Evolutionary conservation across 1,140 invertebrate genomes (phyloP), one percentile per base, ranked within the genome.

Genomic region (Amphibalanus amphitrite): DNA sequence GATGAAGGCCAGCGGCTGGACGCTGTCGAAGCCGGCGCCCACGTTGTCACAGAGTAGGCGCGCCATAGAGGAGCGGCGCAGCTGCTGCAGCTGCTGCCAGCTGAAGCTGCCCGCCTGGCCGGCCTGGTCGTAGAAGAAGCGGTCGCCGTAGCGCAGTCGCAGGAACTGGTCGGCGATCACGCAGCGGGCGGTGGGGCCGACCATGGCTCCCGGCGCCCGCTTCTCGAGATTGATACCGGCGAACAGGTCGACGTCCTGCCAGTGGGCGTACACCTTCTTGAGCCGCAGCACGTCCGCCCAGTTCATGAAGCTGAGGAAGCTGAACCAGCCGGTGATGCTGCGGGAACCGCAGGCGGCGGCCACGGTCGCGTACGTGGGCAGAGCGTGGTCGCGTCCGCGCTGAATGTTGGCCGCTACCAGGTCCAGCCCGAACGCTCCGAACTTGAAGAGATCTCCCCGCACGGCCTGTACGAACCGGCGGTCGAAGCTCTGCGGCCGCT

Each of bases 201-300:
- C 79, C 28, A 90, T 76, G 1, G 86, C 87, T 13, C 85, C 87
- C 1, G 85, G 82, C 0, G 85, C 77, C 3, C 84, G 81, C 0
- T 76, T 78, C 78, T 94, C 92, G 1, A 88, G 84, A 79, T 92
- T 85, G 47, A 88, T 86, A 29, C 89, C 90, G 29, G 92, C 84
- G 70, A 90, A 84, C 0, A 94, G 81, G 78, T 95, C 92, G 26
- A 94, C 86, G 76, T 94, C 91, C 33, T 86, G 81, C 67, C 87
- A 85, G 75, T 83, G 82, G 33, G 80, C 79, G 75, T 89, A 90
- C 3, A 86, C 76, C 0, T 78, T 73, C 70, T 84, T 78, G 0
- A 92, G 79, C 73, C 85, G 38, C 38, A 17, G 6, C 38, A 38
- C 38, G 38, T 38, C 38, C 38, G 6, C 6, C 6, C 6, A 6